phyloP scores from a whole-genome alignment of 2,888 invertebrate species.

The Acrobasis suavella region DNA sequence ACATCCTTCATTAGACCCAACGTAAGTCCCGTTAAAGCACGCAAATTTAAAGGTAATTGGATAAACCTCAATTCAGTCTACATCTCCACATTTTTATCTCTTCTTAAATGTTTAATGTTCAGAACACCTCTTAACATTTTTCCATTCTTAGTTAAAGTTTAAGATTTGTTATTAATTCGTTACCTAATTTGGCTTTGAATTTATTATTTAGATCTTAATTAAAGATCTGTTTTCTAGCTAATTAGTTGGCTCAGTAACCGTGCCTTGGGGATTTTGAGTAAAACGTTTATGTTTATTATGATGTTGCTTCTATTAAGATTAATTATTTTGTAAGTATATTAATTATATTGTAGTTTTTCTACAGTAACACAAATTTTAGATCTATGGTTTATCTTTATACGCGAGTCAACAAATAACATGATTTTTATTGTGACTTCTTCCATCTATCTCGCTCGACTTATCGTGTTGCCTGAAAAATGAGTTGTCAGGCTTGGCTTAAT shows the following conservation, averaged over 20 bases:
- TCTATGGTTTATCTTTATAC: too few relatives aligned
- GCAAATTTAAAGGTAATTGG: too few relatives aligned
- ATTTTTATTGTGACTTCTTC: too few relatives aligned
- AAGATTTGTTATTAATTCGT: not conserved
- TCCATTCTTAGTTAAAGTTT: not conserved
- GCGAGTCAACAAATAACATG: too few relatives aligned
- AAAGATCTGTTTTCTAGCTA: constrained; percentile 17
- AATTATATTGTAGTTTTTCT: not conserved
- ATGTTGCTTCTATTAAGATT: not conserved
- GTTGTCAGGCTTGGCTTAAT: too few relatives aligned
- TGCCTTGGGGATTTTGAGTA: constrained; percentile 12
- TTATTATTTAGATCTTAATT: constrained; percentile 20
- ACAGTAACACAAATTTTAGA: not conserved
- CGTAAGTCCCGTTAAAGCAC: too few relatives aligned
- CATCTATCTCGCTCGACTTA: too few relatives aligned
- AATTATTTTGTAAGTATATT: not conserved
- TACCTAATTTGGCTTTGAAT: constrained; percentile 1
- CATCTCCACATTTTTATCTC: too few relatives aligned
- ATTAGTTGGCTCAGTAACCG: constrained; percentile 11
- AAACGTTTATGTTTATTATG: constrained; percentile 12
- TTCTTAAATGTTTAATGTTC: too few relatives aligned
- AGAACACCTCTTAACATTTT: not conserved
- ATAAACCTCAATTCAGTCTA: too few relatives aligned
- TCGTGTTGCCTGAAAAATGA: too few relatives aligned
- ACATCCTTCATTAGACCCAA: too few relatives aligned